Evolutionary conservation across 2,888 invertebrate genomes (phyloP), one percentile per base, ranked within the genome.

Genomic region (Pantelozetes paolii): DNA sequence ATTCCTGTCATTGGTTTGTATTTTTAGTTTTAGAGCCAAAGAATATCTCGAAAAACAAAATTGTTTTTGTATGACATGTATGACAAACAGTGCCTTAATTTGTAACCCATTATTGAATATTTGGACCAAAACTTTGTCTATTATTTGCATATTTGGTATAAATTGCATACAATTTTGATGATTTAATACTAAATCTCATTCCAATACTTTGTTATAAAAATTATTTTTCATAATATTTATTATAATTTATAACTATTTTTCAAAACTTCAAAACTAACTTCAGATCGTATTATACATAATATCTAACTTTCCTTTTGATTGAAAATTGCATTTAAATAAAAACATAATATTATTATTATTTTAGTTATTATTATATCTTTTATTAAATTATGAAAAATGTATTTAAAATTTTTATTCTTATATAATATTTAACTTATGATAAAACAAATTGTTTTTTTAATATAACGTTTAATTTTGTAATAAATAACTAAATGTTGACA

Each of bases 101-200:
- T 36, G 36, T 36, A 36, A 36, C 36, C n/a, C 15, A 11, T 11
- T 42, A 42, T 42, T 11, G 8, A 42, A 42, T 36, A 8, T 36
- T 48, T 48, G 48, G 48, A 48, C 48, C 48, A 48, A 48, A 48
- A 48, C 3, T 48, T n/a, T n/a, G n/a, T n/a, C n/a, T n/a, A n/a
- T n/a, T 36, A 9, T 36, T 36, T 36, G 5, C 9, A 9, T 36
- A 9, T 36, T 5, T 8, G 15, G 3, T 48, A 48, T 48, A 48
- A 9, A 9, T 48, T 48, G 5, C n/a, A 36, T 36, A 36, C 5
- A 36, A 36, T 48, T 48, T 48, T 42, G 42, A 36, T 36, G 9
- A 36, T 8, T 36, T 36, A 36, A 36, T 36, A 36, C 15, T 9
- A 48, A 48, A 48, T 48, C 48, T 48, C 48, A 48, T 48, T 48